Conservation (phyloP, 1,140 invertebrate species). For the Drosophila sechellia region DNA sequence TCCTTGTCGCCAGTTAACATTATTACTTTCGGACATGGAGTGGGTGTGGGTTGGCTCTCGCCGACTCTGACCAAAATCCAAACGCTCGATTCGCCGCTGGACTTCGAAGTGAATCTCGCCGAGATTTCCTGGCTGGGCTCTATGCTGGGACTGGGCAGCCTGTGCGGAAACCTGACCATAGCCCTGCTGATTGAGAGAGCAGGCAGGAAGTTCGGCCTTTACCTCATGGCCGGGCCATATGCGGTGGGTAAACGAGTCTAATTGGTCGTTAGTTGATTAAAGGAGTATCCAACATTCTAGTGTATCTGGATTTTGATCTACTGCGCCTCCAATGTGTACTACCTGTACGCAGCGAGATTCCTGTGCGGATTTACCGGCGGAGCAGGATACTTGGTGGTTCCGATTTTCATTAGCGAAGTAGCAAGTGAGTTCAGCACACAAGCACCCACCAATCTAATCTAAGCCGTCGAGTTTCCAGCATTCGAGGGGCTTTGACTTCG, state of each 20-base stretch:
- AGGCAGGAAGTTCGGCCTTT: slow-evolving; percentile 85
- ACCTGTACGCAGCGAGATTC: slow-evolving; percentile 83
- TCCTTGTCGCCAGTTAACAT: slow-evolving; percentile 66
- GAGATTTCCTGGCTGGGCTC: slow-evolving; percentile 83
- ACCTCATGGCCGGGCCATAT: slow-evolving; percentile 80
- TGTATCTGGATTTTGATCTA: slow-evolving; percentile 81
- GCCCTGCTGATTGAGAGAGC: slow-evolving; percentile 80
- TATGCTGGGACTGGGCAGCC: slow-evolving; percentile 69
- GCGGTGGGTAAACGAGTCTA: slow-evolving; percentile 48
- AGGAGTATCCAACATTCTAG: slow-evolving; percentile 19
- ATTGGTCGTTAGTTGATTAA: not conserved
- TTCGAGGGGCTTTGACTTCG: slow-evolving; percentile 91
- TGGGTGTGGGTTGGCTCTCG: slow-evolving; percentile 85
- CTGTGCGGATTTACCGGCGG: slow-evolving; percentile 84
- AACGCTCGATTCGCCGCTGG: slow-evolving; percentile 52
- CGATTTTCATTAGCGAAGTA: slow-evolving; percentile 85
- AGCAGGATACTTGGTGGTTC: slow-evolving; percentile 81
- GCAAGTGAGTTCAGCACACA: slow-evolving; percentile 28
- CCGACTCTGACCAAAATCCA: slow-evolving; percentile 75
- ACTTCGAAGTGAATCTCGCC: slow-evolving; percentile 61
- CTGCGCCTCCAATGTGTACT: slow-evolving; percentile 71
- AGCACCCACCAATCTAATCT: not conserved
- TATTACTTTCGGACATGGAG: slow-evolving; percentile 84
- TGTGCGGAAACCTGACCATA: slow-evolving; percentile 75
- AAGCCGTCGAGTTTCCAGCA: slow-evolving; percentile 81